phyloP scores from a whole-genome alignment of 2,797 vertebrate species.

The Eospalax fontanierii region DNA sequence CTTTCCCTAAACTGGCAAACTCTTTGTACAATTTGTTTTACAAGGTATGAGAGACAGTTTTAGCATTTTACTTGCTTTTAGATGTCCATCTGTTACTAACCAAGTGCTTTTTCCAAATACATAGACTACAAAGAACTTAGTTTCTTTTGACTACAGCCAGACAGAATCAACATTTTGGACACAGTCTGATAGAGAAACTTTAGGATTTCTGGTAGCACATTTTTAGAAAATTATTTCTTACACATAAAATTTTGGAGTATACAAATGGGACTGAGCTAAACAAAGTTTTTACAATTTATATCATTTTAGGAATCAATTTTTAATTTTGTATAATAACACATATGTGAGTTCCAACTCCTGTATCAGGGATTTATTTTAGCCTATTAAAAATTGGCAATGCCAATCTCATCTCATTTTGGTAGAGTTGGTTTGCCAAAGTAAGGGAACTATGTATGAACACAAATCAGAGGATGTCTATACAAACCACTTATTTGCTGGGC shows the following conservation, averaged over 20 bases:
- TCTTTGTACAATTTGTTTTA: neutral
- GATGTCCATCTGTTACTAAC: neutral
- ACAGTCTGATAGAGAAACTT: neutral
- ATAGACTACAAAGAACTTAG: conserved; percentile 30
- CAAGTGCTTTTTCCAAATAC: conserved; percentile 53
- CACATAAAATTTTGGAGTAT: neutral
- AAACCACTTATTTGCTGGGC: conserved; percentile 48
- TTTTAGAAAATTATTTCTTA: conserved; percentile 42
- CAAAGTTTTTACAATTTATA: conserved; percentile 13
- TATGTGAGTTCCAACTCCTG: conserved; percentile 34
- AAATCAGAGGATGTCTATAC: neutral
- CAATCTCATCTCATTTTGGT: conserved; percentile 43
- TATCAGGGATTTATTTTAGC: neutral
- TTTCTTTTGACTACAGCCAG: neutral
- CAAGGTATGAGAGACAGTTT: conserved; percentile 53
- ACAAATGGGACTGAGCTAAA: conserved; percentile 28
- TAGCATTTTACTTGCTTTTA: conserved; percentile 69
- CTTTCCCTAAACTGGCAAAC: conserved; percentile 46
- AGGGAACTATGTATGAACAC: neutral
- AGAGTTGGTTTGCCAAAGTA: conserved; percentile 8
- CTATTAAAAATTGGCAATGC: neutral
- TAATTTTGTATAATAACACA: conserved; percentile 30
- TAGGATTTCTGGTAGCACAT: neutral
- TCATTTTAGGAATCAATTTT: neutral
- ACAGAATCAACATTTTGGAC: neutral